Base-by-base conservation (phyloP, 2,113 vertebrate species). In the Miniopterus natalensis region DNA sequence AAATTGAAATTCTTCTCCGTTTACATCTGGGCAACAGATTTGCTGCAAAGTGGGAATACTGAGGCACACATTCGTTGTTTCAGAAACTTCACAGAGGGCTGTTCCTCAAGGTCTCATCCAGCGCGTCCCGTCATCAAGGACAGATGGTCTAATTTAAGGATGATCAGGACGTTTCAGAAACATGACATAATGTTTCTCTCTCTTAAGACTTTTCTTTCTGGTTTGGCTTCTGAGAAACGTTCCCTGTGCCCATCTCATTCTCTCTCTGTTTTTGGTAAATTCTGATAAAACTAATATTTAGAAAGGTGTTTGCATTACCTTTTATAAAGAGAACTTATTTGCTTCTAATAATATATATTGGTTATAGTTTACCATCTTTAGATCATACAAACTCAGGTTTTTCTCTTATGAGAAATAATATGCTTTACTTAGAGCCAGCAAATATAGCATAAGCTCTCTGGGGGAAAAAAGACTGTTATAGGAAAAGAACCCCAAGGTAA, bases 21-120 rank as follows among this genome's bases (percentile, higher is more conserved):
- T 98, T 97, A 94, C 96, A 97, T 97, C 97, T 97, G 97, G 97
- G 94, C 94, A 97, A 92, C 97, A 97, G 96, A 97, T 97, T 95
- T 97, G 94, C 92, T 94, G 71, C 42, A 55, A 95, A 95, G 94
- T 91, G 88, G 95, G 94, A 95, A 96, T 94, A 94, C 92, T 92
- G 94, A 91, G 70, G 85, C 96, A 95, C 85, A 89, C 96, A 95
- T 86, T 95, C 91, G 75, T 15, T 84, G 77, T 95, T 95, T 96
- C 96, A 97, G 92, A 97, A 86, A 96, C 92, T 94, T 95, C 94
- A 97, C 88, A 89, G 95, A 97, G 95, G 97, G 68, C 79, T 81
- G 89, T 97, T 94, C 94, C 85, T 96, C 68, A 65, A 75, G 90
- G 96, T 95, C 94, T 96, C 68, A 80, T 92, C 92, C 88, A 96